Percentiles rank a stretch among this genome's conserved stretches.
These are phyloP conservation scores for Drosophila repletoides DNA, from an alignment of 1,140 invertebrate species.

Conservation along the genomic window DNA sequence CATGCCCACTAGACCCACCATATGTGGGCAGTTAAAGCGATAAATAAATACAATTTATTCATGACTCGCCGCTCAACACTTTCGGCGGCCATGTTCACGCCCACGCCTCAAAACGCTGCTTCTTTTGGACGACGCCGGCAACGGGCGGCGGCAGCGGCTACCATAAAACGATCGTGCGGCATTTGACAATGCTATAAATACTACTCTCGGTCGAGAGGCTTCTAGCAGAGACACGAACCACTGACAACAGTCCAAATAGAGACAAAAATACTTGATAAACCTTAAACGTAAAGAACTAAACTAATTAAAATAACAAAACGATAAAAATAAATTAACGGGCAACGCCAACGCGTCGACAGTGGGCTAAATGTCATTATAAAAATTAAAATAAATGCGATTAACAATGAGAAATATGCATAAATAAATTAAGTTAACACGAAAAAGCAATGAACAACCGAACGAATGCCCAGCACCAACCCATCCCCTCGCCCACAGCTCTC, in stretches of 20 bases:
- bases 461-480: constrained; percentile 5
- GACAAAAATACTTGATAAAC: constrained; percentile 30
- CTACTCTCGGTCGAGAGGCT: neutral
- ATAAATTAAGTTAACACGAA: constrained; percentile 56
- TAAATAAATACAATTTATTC: constrained; percentile 74
- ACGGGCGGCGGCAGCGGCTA: constrained; percentile 2
- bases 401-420: constrained; percentile 51
- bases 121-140: neutral
- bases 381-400: constrained; percentile 54
- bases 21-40: constrained; percentile 54
- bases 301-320: constrained; percentile 78
- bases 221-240: constrained; percentile 41
- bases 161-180: constrained; percentile 34
- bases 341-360: constrained; percentile 43
- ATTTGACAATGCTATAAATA: constrained; percentile 54
- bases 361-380: constrained; percentile 66
- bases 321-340: constrained; percentile 50
- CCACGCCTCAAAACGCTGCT: constrained; percentile 41
- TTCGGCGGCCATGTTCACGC: constrained; percentile 68
- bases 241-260: constrained; percentile 17
- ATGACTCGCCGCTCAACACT: constrained; percentile 65
- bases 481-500: neutral
- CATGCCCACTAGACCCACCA: neutral
- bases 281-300: constrained; percentile 50
- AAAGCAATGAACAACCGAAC: constrained; percentile 42